These are phyloP conservation scores for Cerastoderma edule DNA, from an alignment of 2,888 invertebrate species.

Conservation along the genomic window DNA sequence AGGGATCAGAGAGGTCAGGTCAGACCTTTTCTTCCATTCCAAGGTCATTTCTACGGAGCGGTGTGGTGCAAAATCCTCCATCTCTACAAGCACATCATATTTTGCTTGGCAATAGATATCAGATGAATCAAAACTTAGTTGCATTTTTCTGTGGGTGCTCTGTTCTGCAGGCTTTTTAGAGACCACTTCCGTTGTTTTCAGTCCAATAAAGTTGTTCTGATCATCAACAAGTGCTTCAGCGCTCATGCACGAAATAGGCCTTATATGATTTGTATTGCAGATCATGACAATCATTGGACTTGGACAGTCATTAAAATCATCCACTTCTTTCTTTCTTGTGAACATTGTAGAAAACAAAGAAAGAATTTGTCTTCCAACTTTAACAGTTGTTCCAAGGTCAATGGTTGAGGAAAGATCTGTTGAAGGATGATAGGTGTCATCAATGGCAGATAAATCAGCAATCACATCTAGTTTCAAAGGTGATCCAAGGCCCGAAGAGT, in stretches of 20 bases:
- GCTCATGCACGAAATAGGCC: constrained; percentile 59
- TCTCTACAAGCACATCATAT: constrained; percentile 54
- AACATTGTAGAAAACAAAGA: constrained; percentile 42
- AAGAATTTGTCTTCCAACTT: constrained; percentile 39
- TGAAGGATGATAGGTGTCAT: constrained; percentile 26
- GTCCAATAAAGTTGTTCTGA: constrained; percentile 51
- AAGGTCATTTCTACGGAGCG: constrained; percentile 65
- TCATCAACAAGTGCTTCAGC: constrained; percentile 41
- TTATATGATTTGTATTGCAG: constrained; percentile 65
- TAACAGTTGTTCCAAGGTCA: constrained; percentile 48
- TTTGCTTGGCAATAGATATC: constrained; percentile 59
- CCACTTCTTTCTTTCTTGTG: constrained; percentile 24
- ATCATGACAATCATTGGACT: constrained; percentile 58
- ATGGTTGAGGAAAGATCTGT: constrained; percentile 4
- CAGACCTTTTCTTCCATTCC: constrained; percentile 63
- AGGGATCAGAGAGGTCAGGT: constrained; percentile 38
- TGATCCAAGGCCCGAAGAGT: constrained; percentile 61
- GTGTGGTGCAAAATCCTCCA: constrained; percentile 38
- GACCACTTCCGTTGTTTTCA: constrained; percentile 53
- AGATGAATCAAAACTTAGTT: constrained; percentile 39
- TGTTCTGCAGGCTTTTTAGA: constrained; percentile 47
- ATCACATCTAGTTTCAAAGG: constrained; percentile 68
- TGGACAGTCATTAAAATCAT: constrained; percentile 9
- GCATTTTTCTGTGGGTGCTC: constrained; percentile 33
- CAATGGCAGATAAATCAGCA: constrained; percentile 67